phyloP scores from a whole-genome alignment of 2,113 vertebrate species.

The Chloropsis hardwickii region DNA sequence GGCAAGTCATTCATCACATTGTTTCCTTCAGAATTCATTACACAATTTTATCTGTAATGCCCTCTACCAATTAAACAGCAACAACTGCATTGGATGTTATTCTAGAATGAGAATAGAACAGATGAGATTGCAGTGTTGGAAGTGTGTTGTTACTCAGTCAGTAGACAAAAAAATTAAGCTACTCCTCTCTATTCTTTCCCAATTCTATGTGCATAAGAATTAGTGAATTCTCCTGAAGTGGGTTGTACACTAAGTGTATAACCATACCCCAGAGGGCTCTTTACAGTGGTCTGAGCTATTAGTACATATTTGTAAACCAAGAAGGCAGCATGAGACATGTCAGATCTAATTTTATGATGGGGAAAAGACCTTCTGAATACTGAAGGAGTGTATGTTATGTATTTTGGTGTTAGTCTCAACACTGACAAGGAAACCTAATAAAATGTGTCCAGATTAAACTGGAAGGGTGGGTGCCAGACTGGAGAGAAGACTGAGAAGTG shows the following conservation, averaged over 20 bases:
- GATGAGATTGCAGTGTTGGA: not conserved
- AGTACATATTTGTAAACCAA: not conserved
- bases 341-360: not conserved
- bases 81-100: not conserved
- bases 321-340: not conserved
- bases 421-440: not conserved
- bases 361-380: not conserved
- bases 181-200: not conserved
- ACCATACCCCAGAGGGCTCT: not conserved
- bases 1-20: not conserved
- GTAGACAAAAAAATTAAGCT: not conserved
- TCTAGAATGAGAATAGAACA: not conserved
- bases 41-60: not conserved
- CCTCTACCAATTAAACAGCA: not conserved
- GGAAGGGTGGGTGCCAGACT: not conserved
- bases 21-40: not conserved
- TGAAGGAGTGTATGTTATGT: not conserved
- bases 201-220: not conserved
- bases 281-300: not conserved
- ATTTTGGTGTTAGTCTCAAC: not conserved
- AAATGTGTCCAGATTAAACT: not conserved
- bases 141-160: not conserved
- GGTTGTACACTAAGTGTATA: not conserved
- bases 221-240: not conserved
- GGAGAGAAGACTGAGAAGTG: not conserved